phyloP scores from a whole-genome alignment of 2,888 invertebrate species.

The Coronaproctus castanopsis region DNA sequence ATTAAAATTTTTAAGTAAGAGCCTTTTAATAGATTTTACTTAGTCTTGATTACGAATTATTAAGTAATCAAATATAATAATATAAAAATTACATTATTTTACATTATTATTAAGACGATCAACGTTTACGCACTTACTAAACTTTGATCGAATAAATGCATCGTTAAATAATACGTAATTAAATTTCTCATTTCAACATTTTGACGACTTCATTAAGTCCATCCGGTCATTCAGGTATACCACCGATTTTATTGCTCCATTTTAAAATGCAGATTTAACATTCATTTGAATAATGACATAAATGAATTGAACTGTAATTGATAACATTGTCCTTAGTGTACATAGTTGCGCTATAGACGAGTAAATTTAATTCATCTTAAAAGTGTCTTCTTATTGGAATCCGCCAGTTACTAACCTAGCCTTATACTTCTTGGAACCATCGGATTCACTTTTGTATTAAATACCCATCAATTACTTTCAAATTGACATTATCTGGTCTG shows the following conservation, averaged over 20 bases:
- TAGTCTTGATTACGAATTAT: background rate
- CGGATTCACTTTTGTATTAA: background rate
- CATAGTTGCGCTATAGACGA: background rate
- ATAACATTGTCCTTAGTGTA: background rate
- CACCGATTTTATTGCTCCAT: background rate
- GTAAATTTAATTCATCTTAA: background rate
- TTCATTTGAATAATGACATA: background rate
- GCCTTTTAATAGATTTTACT: background rate
- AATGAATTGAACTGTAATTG: background rate
- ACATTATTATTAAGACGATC: background rate
- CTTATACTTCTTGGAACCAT: background rate
- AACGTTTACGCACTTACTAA: background rate
- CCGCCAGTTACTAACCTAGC: background rate
- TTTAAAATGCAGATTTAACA: background rate
- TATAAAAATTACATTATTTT: background rate
- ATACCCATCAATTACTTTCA: background rate
- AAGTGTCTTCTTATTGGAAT: background rate
- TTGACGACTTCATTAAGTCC: background rate
- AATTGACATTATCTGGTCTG: too few relatives aligned
- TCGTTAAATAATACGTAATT: background rate
- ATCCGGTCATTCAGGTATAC: too few relatives aligned
- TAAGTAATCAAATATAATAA: background rate
- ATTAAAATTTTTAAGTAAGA: background rate
- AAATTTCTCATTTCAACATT: background rate
- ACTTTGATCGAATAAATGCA: background rate